A percentile compares a stretch with the other conserved stretches of the same genome.
phyloP scores from a whole-genome alignment of 2,888 invertebrate genomes.

The Caradrina kadenii region DNA sequence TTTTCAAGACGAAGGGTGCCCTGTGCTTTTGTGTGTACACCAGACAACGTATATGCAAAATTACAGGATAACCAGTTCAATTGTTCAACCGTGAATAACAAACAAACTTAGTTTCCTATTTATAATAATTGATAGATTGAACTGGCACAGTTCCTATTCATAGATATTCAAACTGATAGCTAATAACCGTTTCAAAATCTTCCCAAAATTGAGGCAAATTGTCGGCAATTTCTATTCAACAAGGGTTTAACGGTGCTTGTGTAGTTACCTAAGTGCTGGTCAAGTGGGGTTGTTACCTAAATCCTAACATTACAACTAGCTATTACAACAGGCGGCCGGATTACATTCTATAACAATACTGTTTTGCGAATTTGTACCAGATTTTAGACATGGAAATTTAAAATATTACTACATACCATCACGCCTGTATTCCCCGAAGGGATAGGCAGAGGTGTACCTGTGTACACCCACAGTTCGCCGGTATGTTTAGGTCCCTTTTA shows the following conservation, averaged over 20 bases:
- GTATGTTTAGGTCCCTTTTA: no score
- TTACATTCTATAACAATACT: constrained; percentile 14
- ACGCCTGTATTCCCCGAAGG: no score
- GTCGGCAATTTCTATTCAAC: constrained; percentile 23
- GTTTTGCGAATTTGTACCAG: neutral
- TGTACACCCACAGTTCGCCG: no score
- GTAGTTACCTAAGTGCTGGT: neutral
- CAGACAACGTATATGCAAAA: no score
- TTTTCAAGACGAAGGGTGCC: no score
- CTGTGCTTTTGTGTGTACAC: no score
- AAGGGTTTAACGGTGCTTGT: constrained; percentile 15
- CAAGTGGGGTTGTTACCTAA: constrained; percentile 22
- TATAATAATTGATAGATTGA: no score
- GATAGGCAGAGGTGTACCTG: no score
- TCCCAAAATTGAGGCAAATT: neutral
- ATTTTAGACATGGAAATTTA: neutral
- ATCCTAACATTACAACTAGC: constrained; percentile 7
- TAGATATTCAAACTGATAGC: neutral
- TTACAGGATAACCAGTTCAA: no score
- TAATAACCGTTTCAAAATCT: neutral
- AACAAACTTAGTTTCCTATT: no score
- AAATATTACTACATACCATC: no score
- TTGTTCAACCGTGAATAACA: no score
- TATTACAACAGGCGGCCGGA: neutral
- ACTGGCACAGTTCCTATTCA: neutral